Base-by-base conservation (phyloP, 2,113 vertebrate genomes). In the Crotalus horridus region DNA sequence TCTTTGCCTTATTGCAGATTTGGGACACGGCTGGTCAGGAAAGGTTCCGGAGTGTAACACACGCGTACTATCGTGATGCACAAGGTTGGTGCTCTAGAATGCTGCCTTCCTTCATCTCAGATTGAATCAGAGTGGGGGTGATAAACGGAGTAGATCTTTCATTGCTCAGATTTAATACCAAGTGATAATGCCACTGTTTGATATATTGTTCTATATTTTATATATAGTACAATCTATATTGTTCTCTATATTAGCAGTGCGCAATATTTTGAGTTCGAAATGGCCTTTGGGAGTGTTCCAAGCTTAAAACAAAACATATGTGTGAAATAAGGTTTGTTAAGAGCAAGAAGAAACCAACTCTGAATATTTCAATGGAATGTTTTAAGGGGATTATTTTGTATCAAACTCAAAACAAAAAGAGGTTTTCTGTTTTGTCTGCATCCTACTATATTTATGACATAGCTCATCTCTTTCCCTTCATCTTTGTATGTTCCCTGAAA, bases 1-100 rank as follows among this genome's bases (percentile, higher is more conserved):
- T 9, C 8, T 85, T 1, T 39, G 2, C 91, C 93, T 94, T 91
- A 93, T 4, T 0, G 94, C 96, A 99, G 99, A 99, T 99, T 96
- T 99, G 99, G 99, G 99, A 99, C 96, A 99, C 99, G 0, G 99
- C 99, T 0, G 99, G 99, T 88, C 99, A 99, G 97, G 99, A 99
- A 81, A 96, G 99, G 5, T 99, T 99, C 96, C 98, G 99, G 91
- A 99, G 99, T 0, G 98, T 99, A 96, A 99, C 99, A 4, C 99
- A 99, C 0, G 99, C 99, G 0, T 99, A 99, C 94, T 99, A 99
- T 97, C 98, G 99, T 95, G 99, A 99, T 13, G 99, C 99, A 55
- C 99, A 99, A n/a, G 99, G 99, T 99, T 95, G 96, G 98, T 95
- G 11, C 9, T 87, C 54, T 12, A 0, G 2, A 15, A 23, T 39